Evolutionary conservation across 2,113 vertebrate genomes (phyloP).

Genomic region (Gracilinanus agilis): DNA sequence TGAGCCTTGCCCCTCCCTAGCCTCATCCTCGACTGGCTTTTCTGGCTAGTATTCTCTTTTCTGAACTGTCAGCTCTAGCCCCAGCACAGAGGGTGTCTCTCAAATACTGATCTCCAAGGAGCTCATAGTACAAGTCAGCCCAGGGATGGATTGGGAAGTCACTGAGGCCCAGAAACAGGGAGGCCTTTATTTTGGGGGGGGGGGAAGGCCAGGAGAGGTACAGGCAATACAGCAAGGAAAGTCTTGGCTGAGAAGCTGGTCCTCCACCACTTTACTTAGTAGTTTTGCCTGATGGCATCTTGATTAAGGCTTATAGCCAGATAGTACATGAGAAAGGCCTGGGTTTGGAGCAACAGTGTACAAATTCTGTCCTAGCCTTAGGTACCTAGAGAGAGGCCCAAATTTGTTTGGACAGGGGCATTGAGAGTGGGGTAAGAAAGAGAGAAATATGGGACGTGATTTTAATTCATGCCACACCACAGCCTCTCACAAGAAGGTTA

Average conservation of each 20-base stretch:
- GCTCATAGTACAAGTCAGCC: background rate
- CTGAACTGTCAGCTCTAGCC: background rate
- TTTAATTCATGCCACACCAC: background rate
- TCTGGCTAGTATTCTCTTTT: background rate
- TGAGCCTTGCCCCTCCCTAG: background rate
- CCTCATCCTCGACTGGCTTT: background rate
- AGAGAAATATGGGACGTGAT: background rate
- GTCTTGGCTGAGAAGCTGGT: background rate
- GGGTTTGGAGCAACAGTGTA: background rate
- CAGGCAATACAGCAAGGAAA: background rate
- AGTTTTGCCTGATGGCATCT: background rate
- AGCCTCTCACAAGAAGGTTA: background rate
- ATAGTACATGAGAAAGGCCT: background rate
- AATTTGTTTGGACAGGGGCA: background rate
- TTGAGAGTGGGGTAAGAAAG: background rate
- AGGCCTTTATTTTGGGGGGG: background rate
- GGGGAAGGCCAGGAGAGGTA: background rate
- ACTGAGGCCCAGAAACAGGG: background rate
- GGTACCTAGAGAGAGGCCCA: background rate
- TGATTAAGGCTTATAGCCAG: background rate
- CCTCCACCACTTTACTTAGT: background rate
- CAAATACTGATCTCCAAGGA: slow-evolving; percentile 1
- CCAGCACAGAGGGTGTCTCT: background rate
- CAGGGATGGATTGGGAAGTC: background rate
- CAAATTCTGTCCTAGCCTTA: background rate